These are phyloP conservation scores for Manis crassicaudata DNA, from an alignment of 2,797 vertebrate genomes.

Conservation along the genomic window DNA sequence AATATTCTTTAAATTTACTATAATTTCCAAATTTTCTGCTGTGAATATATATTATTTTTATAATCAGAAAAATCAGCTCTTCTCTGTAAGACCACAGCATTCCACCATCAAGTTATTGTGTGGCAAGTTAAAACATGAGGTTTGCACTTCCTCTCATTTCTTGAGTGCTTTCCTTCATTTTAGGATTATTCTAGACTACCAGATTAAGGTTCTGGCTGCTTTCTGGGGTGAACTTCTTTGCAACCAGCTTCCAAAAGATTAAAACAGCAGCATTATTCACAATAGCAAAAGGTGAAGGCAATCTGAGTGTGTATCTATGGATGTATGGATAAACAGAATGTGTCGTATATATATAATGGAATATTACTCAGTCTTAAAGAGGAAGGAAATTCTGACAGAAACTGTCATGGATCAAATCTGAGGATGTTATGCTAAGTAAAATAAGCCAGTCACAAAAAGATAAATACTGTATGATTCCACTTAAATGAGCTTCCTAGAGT, in stretches of 20 bases:
- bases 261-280: neutral
- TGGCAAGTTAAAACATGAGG: neutral
- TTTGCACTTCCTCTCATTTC: neutral
- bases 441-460: neutral
- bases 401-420: neutral
- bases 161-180: slow-evolving; percentile 1
- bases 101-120: neutral
- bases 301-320: neutral
- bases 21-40: slow-evolving; percentile 4
- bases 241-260: neutral
- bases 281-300: neutral
- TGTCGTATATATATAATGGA: neutral
- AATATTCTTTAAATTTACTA: neutral
- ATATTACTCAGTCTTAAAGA: neutral
- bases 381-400: neutral
- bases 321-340: neutral
- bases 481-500: neutral
- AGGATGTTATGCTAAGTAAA: slow-evolving; percentile 8
- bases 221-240: neutral
- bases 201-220: neutral
- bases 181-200: neutral
- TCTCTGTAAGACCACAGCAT: slow-evolving; percentile 18
- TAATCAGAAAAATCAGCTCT: neutral
- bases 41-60: neutral
- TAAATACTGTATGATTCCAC: neutral